These are phyloP conservation scores for Melanaphis sacchari DNA, from an alignment of 1,140 invertebrate species.

Conservation along the genomic window DNA sequence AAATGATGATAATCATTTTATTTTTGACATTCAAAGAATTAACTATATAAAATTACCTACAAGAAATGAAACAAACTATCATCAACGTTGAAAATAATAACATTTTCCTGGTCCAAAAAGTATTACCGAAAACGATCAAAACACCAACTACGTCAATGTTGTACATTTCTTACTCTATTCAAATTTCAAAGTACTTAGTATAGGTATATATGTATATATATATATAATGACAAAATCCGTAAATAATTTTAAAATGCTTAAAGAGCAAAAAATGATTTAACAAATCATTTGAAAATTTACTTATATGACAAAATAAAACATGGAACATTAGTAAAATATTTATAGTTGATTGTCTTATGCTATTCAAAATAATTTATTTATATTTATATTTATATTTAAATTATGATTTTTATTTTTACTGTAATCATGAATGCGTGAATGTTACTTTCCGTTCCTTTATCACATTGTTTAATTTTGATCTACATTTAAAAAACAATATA, in stretches of 20 bases:
- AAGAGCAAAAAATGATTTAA: neutral
- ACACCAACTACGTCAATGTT: neutral
- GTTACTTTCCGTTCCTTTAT: neutral
- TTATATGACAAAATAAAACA: neutral
- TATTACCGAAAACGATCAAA: neutral
- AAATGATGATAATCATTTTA: neutral
- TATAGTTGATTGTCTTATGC: neutral
- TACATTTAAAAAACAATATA: neutral
- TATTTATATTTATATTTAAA: neutral
- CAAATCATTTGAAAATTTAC: neutral
- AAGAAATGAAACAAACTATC: neutral
- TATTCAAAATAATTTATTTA: neutral
- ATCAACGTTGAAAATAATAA: neutral
- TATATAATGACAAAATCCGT: neutral
- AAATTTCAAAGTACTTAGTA: neutral
- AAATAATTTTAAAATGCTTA: neutral
- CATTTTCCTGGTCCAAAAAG: too few relatives aligned
- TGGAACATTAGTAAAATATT: neutral
- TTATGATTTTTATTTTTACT: neutral
- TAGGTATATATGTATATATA: neutral
- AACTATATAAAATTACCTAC: neutral
- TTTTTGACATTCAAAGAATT: neutral
- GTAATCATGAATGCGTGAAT: neutral
- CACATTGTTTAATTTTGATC: neutral
- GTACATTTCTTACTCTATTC: neutral